Base-by-base conservation (phyloP, 1,140 invertebrate genomes). In the Drosophila nigromelanica region DNA sequence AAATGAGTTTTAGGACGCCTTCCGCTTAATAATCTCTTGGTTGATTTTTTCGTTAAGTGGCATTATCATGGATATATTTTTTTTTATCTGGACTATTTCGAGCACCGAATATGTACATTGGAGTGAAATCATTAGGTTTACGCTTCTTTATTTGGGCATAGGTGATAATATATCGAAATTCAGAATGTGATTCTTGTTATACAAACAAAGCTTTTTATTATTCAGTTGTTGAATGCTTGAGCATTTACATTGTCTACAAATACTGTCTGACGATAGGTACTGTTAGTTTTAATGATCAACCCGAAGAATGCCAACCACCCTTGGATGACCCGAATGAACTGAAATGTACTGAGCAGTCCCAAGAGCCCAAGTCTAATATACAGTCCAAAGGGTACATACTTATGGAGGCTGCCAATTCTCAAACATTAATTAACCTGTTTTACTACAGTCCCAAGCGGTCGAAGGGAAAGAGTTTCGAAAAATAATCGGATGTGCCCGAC, bases 231-330 rank as follows among this genome's bases (percentile, higher is more conserved):
- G 63, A 83, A 62, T 69, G 59, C 39, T 7, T 56, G 7, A 62
- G 73, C 15, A n/a, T 83, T 12, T 76, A 51, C 18, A 14, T 83
- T 40, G 63, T 83, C 12, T 67, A 62, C 21, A 69, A 50, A 30
- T 83, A 79, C 24, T 80, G 58, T 10, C 18, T 10, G 3, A 61
- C 24, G 7, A 14, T 66, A 11, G 18, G 14, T 10, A 2, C 8
- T 8, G 33, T 35, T 56, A 21, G 10, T 5, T 12, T 24, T 4
- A 6, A 43, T 21, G 37, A 62, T 40, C 30, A 47, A 7, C 21
- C 10, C 10, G 37, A 52, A 8, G 12, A 56, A 42, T 24, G 8
- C 7, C 33, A 35, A 8, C 8, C 1, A 6, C 5, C 27, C 27
- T 27, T 6, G 27, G 27, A 27, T 27, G 27, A 27, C 27, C 27